phyloP scores from a whole-genome alignment of 1,140 invertebrate genomes.

The Drosophila busckii region DNA sequence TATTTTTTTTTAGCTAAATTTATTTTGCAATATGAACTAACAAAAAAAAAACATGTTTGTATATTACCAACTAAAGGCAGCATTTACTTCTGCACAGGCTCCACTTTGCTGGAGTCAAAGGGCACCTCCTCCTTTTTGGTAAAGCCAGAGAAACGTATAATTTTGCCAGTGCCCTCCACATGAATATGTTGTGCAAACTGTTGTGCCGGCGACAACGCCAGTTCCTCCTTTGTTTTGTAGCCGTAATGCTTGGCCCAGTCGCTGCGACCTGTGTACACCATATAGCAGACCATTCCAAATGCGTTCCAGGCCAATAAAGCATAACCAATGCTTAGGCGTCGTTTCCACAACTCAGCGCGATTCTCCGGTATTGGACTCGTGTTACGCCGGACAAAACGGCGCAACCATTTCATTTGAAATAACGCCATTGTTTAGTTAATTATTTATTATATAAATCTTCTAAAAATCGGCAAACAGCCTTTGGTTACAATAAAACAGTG shows the following conservation, averaged over 20 bases:
- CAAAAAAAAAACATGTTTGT: conserved; percentile 17
- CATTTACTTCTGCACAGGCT: conserved; percentile 38
- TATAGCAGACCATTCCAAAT: conserved; percentile 82
- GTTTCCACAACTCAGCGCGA: conserved; percentile 81
- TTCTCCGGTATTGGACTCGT: conserved; percentile 82
- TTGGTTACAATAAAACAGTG: conserved; percentile 7
- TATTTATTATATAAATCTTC: conserved; percentile 25
- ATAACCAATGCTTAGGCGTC: conserved; percentile 82
- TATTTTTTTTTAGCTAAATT: conserved; percentile 16
- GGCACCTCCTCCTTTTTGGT: conserved; percentile 62
- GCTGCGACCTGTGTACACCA: conserved; percentile 80
- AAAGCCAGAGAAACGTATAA: conserved; percentile 70
- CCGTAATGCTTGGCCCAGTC: conserved; percentile 84
- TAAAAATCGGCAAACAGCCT: not conserved
- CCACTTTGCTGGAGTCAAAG: conserved; percentile 42
- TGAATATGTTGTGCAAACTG: conserved; percentile 68
- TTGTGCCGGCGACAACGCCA: conserved; percentile 79
- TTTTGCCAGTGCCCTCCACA: conserved; percentile 72
- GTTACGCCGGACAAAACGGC: conserved; percentile 80
- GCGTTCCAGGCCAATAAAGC: conserved; percentile 83
- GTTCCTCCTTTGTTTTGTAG: conserved; percentile 82
- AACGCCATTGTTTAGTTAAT: conserved; percentile 45
- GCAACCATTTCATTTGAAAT: conserved; percentile 79
- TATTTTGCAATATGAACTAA: conserved; percentile 27
- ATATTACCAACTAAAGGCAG: conserved; percentile 7